Base-by-base conservation (phyloP, 2,113 vertebrate genomes). In the Anser cygnoides region DNA sequence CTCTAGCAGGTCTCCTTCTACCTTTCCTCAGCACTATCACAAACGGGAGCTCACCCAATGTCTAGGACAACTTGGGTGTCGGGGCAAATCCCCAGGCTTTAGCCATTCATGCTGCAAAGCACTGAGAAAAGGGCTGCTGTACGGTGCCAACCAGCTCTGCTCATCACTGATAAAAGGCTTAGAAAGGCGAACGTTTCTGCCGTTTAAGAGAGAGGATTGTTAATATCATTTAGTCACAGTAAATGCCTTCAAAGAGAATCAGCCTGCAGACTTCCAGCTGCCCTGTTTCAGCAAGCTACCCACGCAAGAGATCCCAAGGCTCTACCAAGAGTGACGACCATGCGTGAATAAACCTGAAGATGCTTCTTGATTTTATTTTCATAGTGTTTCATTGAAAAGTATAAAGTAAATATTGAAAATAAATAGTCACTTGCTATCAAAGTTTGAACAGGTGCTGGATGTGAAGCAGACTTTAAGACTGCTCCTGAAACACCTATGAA, bases 401-500 rank as follows among this genome's bases (percentile, higher is more conserved):
- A 82, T 65, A 90, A 96, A 92, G 82, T 90, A 97, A 98, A 97
- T 95, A 96, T 17, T 95, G 78, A 94, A 95, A 80, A 97, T 84
- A 97, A 98, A 96, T 72, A 97, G 71, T 79, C 80, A 61, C 83
- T 95, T 92, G 80, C 73, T 74, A 80, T 84, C 74, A 95, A 94
- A 96, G 94, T 98, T 98, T 98, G 96, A 98, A 98, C 96, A 98
- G 98, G 95, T 98, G 97, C 94, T 96, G 89, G 65, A 23, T 92
- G 54, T 82, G 93, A 96, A 93, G 39, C 65, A 94, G 68, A 54
- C 44, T 77, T 35, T 68, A 93, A 50, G n/a, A 70, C 65, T 90
- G 25, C 71, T 94, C 84, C 85, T 87, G 52, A 67, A 95, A 92
- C 55, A 93, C 46, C 54, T 90, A 68, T 77, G 46, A 79, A 80